Evolutionary conservation across 2,797 vertebrate species (phyloP).

Genomic region (Fistularia commersonii): DNA sequence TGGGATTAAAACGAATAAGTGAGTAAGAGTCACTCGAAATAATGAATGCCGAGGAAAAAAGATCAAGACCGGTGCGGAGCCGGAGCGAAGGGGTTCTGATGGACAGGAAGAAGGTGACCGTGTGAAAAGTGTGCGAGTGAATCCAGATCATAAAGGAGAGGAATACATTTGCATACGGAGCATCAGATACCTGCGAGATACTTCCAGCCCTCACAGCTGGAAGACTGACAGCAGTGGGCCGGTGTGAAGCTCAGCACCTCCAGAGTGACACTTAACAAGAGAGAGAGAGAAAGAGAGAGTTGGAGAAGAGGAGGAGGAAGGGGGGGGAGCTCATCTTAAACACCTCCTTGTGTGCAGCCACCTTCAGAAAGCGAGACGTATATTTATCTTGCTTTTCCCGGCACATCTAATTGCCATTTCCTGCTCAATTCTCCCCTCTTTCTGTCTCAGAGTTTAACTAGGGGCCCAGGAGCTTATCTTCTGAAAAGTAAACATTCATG

Average conservation of each 20-base stretch:
- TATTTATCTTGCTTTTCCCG: constrained; percentile 17
- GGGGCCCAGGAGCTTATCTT: constrained; percentile 11
- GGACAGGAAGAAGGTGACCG: too few species aligned
- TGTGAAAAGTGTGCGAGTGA: constrained; percentile 2
- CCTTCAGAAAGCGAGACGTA: constrained; percentile 41
- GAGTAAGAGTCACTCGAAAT: too few species aligned
- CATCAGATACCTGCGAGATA: constrained; percentile 38
- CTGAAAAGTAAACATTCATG: constrained; percentile 8
- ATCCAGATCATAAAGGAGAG: constrained; percentile 43
- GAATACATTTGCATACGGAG: constrained; percentile 61
- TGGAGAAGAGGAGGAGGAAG: too few species aligned
- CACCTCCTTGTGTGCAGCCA: constrained; percentile 34
- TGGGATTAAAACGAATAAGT: too few species aligned
- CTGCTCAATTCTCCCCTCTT: constrained; percentile 5
- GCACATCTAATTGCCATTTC: constrained; percentile 32
- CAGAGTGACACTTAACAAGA: constrained; percentile 53
- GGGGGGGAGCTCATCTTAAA: constrained; percentile 44
- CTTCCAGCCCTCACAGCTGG: constrained; percentile 50
- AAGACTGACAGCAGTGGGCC: constrained; percentile 63
- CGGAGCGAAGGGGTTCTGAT: too few species aligned
- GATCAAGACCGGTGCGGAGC: too few species aligned
- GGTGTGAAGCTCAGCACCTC: constrained; percentile 50
- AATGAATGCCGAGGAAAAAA: too few species aligned
- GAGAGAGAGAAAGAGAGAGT: background rate
- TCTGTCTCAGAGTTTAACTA: constrained; percentile 18